A percentile compares a stretch with the other conserved stretches of the same genome.
Evolutionary conservation across 2,797 vertebrate genomes (phyloP).

Genomic region (Microctenopoma steveboyesi): DNA sequence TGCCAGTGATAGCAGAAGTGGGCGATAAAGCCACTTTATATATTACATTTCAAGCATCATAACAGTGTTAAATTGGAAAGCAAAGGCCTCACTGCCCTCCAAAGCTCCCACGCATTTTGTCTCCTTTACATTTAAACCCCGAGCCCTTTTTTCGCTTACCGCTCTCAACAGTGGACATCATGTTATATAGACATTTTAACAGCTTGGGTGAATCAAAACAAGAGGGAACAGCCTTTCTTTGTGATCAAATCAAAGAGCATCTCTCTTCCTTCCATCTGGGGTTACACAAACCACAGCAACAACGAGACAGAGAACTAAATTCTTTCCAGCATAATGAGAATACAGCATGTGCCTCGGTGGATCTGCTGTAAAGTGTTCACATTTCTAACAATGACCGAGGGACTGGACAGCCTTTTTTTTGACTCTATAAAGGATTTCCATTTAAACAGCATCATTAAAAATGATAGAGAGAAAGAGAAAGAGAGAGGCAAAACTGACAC

Average conservation of each 20-base stretch:
- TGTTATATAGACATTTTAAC: conserved; percentile 22
- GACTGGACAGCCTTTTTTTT: conserved; percentile 9
- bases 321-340: conserved; percentile 36
- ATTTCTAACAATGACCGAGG: conserved; percentile 14
- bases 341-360: conserved; percentile 32
- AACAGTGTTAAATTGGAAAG: conserved; percentile 7
- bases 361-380: conserved; percentile 35
- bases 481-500: conserved; percentile 15
- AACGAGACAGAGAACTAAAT: conserved; percentile 9
- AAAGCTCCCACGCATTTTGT: conserved; percentile 7
- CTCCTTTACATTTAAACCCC: conserved; percentile 23
- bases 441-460: conserved; percentile 54
- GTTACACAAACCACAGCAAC: conserved; percentile 24
- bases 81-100: background rate
- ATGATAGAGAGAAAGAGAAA: background rate
- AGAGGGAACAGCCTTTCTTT: conserved; percentile 31
- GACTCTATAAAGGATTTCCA: conserved; percentile 33
- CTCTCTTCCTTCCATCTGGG: conserved; percentile 35
- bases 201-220: conserved; percentile 18
- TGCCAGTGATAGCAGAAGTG: no score
- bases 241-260: conserved; percentile 32
- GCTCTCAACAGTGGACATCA: conserved; percentile 13
- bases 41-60: conserved; percentile 5
- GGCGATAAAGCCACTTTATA: conserved; percentile 1
- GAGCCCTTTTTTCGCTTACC: conserved; percentile 16